A percentile compares a stretch with the other conserved stretches of the same genome.
phyloP scores from a whole-genome alignment of 2,797 vertebrate genomes.

The Poliocrania exsul region DNA sequence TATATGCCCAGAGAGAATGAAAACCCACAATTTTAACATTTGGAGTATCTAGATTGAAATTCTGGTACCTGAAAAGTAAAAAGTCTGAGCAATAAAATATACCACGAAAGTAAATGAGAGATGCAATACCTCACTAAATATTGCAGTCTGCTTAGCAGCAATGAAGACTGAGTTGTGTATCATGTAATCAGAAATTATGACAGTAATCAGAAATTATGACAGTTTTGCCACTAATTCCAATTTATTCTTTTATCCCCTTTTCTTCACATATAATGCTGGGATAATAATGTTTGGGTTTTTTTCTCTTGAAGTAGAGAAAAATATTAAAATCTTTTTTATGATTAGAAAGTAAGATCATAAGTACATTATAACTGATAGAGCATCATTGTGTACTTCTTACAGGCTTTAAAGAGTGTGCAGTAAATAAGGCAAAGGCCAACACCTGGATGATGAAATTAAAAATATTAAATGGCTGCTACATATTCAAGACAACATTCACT shows the following conservation, averaged over 20 bases:
- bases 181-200: background rate
- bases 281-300: background rate
- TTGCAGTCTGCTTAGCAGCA: background rate
- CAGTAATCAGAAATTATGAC: background rate
- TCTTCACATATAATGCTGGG: background rate
- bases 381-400: background rate
- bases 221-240: background rate
- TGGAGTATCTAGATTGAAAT: background rate
- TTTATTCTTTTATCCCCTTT: background rate
- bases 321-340: background rate
- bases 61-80: background rate
- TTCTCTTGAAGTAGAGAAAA: background rate
- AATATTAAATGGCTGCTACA: background rate
- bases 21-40: background rate
- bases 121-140: background rate
- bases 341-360: background rate
- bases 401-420: background rate
- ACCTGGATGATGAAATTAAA: slow-evolving; percentile 20
- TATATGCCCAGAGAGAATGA: background rate
- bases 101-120: background rate
- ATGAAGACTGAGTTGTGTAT: background rate
- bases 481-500: background rate
- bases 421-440: background rate
- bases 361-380: background rate
- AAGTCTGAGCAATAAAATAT: background rate